A percentile compares a stretch with the other conserved stretches of the same genome.
Conservation (phyloP, 2,888 invertebrate species). For the Corythucha ciliata region DNA sequence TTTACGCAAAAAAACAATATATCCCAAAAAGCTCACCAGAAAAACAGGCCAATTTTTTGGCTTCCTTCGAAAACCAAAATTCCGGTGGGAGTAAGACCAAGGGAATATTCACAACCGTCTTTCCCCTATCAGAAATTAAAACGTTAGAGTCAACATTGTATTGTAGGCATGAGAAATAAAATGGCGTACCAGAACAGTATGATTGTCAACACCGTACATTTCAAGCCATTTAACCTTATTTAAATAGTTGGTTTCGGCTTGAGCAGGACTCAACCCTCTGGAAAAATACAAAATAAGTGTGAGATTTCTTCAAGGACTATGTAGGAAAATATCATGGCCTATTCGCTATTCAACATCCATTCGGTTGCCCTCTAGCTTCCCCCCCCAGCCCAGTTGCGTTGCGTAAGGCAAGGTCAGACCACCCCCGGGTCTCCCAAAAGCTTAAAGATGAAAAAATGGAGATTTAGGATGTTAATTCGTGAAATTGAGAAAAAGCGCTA, state of each 20-base stretch:
- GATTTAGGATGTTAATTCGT: too few relatives aligned
- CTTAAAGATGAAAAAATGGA: too few relatives aligned
- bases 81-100: slow-evolving; percentile 96
- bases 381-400: too few relatives aligned
- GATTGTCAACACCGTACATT: slow-evolving; percentile 99
- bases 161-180: neutral
- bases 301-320: neutral
- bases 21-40: slow-evolving; percentile 52
- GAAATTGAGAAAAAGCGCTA: too few relatives aligned
- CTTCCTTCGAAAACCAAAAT: slow-evolving; percentile 94
- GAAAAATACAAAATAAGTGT: slow-evolving; percentile 29
- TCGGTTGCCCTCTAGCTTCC: too few relatives aligned
- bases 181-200: slow-evolving; percentile 66
- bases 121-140: slow-evolving; percentile 52
- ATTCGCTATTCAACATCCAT: too few relatives aligned
- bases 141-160: neutral
- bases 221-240: slow-evolving; percentile 96
- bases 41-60: slow-evolving; percentile 96
- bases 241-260: slow-evolving; percentile 88
- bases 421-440: too few relatives aligned
- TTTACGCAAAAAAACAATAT: slow-evolving; percentile 3
- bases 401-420: too few relatives aligned
- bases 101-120: slow-evolving; percentile 90
- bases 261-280: slow-evolving; percentile 81
- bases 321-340: too few relatives aligned